A percentile compares a stretch with the other conserved stretches of the same genome.
Conservation (phyloP, 2,797 vertebrate species). For the Acanthurus lineatus region DNA sequence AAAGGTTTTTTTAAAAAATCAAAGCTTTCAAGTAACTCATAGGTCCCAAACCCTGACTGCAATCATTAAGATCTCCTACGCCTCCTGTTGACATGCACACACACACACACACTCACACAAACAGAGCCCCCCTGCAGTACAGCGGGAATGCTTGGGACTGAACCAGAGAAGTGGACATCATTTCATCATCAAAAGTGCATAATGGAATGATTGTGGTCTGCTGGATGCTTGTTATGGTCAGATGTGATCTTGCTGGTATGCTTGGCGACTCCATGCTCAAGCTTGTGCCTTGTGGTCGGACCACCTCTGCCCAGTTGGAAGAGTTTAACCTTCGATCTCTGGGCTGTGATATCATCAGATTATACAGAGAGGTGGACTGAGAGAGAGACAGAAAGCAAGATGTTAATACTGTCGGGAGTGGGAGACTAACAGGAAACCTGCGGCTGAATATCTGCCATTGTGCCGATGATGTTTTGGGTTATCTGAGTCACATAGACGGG, state of each 20-base stretch:
- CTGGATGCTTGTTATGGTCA: slow-evolving; percentile 44
- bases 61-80: slow-evolving; percentile 26
- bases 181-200: slow-evolving; percentile 52
- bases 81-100: neutral
- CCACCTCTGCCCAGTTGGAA: slow-evolving; percentile 30
- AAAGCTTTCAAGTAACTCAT: slow-evolving; percentile 53
- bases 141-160: slow-evolving; percentile 22
- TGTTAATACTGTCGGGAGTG: slow-evolving; percentile 5
- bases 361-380: slow-evolving; percentile 26
- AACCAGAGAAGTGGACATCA: slow-evolving; percentile 38
- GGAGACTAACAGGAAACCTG: slow-evolving; percentile 53
- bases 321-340: slow-evolving; percentile 52
- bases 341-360: slow-evolving; percentile 31
- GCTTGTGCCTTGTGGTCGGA: slow-evolving; percentile 26
- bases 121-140: neutral
- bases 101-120: slow-evolving; percentile 19
- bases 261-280: slow-evolving; percentile 21
- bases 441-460: slow-evolving; percentile 53
- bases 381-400: neutral
- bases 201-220: slow-evolving; percentile 21
- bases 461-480: slow-evolving; percentile 37
- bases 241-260: slow-evolving; percentile 31
- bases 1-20: neutral
- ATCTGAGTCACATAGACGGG: slow-evolving; percentile 58
- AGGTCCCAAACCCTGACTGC: slow-evolving; percentile 22